These are phyloP conservation scores for Sycon ciliatum DNA, from an alignment of 37 sponge, comb jelly and placozoan species.

Conservation along the genomic window DNA sequence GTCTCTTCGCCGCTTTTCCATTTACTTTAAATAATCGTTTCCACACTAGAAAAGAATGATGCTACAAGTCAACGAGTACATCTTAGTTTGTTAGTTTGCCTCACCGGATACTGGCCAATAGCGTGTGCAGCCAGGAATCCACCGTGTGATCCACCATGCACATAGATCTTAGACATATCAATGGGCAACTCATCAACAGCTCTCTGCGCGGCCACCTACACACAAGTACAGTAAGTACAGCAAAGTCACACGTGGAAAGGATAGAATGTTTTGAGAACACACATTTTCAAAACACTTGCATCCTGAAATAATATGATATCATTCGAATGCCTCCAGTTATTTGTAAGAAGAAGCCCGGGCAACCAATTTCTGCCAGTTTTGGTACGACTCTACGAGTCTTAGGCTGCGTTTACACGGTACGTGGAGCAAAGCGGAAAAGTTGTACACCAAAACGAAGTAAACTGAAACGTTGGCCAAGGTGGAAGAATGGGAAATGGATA, in stretches of 20 bases:
- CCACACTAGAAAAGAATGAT: background rate
- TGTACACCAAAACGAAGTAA: no score
- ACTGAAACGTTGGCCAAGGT: no score
- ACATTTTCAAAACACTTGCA: background rate
- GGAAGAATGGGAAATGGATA: no score
- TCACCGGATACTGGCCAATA: slow-evolving; percentile 84
- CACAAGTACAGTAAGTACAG: background rate
- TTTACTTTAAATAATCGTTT: background rate
- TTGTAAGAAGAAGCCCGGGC: no score
- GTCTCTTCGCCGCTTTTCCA: no score
- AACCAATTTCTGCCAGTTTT: no score
- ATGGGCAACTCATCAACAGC: slow-evolving; percentile 39
- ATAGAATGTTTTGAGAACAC: no score
- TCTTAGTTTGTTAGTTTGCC: no score
- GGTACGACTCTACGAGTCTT: no score
- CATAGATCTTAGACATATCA: slow-evolving; percentile 53
- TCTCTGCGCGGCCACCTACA: slow-evolving; percentile 44
- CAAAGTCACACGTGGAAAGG: background rate
- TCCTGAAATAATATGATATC: background rate
- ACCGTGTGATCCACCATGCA: slow-evolving; percentile 93
- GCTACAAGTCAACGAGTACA: background rate
- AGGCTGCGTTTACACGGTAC: no score
- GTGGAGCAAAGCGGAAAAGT: no score
- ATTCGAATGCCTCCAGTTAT: no score
- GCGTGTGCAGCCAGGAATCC: slow-evolving; percentile 85